Evolutionary conservation across 1,140 invertebrate genomes (phyloP).

Genomic region (Periplaneta americana): DNA sequence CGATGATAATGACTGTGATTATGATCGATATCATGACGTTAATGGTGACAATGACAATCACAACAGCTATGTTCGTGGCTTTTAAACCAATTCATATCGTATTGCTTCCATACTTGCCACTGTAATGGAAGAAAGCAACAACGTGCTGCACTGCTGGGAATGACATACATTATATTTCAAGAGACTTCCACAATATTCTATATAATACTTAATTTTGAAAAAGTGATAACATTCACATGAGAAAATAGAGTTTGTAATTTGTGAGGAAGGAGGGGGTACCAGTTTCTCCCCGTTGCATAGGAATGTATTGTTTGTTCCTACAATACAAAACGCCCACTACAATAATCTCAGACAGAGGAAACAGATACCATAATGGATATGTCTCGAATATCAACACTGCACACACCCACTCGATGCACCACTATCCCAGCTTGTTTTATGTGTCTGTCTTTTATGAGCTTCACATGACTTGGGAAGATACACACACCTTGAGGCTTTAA

Average conservation of each 20-base stretch:
- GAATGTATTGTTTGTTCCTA: not conserved
- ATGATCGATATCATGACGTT: too few species aligned
- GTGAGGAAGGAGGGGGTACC: not conserved
- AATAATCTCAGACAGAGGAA: too few species aligned
- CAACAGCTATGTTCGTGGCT: too few species aligned
- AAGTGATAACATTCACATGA: not conserved
- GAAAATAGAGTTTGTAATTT: not conserved
- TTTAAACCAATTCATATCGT: too few species aligned
- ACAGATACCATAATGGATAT: not conserved
- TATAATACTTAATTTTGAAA: not conserved
- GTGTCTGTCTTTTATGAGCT: not conserved
- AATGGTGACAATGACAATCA: too few species aligned
- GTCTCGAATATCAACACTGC: not conserved
- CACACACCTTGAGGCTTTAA: not conserved
- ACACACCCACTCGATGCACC: too few species aligned
- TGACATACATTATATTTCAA: not conserved
- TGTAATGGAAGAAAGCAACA: not conserved
- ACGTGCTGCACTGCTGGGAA: too few species aligned
- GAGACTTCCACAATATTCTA: not conserved
- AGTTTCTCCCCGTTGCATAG: not conserved
- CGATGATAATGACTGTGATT: too few species aligned
- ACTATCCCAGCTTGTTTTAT: not conserved
- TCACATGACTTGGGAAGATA: not conserved
- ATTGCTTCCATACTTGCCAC: not conserved
- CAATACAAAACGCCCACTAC: not conserved